Evolutionary conservation across 1,140 invertebrate genomes (phyloP).

Genomic region (Lasioglossum albipes): DNA sequence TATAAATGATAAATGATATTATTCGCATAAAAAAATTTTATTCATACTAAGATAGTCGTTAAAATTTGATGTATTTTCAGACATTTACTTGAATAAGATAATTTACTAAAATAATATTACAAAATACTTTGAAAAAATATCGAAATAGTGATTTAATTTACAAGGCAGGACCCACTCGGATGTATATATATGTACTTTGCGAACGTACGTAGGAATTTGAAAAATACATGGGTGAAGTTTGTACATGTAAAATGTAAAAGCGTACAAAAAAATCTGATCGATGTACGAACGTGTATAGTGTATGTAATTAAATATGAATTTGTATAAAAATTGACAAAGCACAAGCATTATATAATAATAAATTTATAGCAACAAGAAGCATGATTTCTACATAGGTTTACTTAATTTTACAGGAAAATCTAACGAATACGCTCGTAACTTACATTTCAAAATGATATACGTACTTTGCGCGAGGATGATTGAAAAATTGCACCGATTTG

Average conservation of each 20-base stretch:
- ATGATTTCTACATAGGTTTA: background rate
- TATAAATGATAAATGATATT: too few species aligned
- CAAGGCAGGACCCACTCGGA: slow-evolving; percentile 37
- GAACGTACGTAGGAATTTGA: background rate
- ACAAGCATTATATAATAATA: background rate
- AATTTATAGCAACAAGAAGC: background rate
- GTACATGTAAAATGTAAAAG: slow-evolving; percentile 13
- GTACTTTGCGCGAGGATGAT: background rate
- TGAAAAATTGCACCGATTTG: background rate
- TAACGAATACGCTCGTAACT: background rate
- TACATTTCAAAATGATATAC: background rate
- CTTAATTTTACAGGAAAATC: slow-evolving; percentile 14
- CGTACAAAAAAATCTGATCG: slow-evolving; percentile 15
- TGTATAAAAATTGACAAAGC: slow-evolving; percentile 31
- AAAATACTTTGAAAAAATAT: slow-evolving; percentile 22
- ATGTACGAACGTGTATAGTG: background rate
- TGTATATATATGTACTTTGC: slow-evolving; percentile 1
- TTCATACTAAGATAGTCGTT: background rate
- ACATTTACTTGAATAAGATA: slow-evolving; percentile 1
- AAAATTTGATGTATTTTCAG: background rate
- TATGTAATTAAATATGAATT: slow-evolving; percentile 23
- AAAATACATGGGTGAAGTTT: background rate
- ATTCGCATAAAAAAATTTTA: background rate
- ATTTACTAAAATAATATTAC: slow-evolving; percentile 26
- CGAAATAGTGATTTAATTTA: background rate